Conservation (phyloP, 2,797 vertebrate genomes). For the Momotus momota region DNA sequence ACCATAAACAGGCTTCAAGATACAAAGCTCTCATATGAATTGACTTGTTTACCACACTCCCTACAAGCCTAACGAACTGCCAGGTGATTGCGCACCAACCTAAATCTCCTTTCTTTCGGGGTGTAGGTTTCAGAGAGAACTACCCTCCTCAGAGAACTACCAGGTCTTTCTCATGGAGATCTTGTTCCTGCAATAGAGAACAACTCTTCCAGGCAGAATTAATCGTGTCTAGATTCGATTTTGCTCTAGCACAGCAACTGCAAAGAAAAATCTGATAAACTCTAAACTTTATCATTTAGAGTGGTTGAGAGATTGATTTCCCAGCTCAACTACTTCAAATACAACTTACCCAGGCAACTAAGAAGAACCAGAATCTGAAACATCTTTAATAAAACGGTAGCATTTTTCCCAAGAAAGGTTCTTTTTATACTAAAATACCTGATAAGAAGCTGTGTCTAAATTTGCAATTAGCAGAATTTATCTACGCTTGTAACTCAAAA, state of each 20-base stretch:
- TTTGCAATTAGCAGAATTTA: neutral
- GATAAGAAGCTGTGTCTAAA: neutral
- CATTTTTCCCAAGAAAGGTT: neutral
- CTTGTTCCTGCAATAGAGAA: neutral
- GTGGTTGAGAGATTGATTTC: neutral
- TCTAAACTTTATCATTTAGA: neutral
- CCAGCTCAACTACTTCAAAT: neutral
- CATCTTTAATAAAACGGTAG: neutral
- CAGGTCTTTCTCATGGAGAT: neutral
- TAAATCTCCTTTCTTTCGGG: neutral
- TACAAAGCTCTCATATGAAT: rapidly evolving
- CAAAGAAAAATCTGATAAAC: neutral
- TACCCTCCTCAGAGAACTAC: neutral
- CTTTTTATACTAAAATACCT: neutral
- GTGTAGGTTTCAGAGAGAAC: neutral
- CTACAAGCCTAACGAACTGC: neutral
- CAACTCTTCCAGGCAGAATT: neutral
- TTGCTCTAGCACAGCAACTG: neutral
- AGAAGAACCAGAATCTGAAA: neutral
- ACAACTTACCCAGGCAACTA: neutral
- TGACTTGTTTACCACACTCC: neutral
- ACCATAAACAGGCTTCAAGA: neutral
- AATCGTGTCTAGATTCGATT: neutral
- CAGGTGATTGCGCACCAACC: neutral
- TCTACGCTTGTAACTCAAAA: neutral